These are phyloP conservation scores for Allygus modestus DNA, from an alignment of 2,888 invertebrate species.

Conservation along the genomic window DNA sequence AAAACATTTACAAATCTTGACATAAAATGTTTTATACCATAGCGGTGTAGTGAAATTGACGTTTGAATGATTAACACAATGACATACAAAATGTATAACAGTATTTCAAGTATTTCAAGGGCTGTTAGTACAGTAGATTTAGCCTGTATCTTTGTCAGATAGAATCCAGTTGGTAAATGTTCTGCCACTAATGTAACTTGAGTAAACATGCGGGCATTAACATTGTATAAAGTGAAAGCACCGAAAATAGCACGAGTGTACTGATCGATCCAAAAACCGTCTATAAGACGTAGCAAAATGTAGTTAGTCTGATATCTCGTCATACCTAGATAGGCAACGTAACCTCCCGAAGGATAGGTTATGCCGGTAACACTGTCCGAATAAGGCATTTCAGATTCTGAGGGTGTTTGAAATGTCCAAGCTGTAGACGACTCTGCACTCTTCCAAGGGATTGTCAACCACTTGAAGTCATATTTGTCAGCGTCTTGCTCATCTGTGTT, in stretches of 20 bases:
- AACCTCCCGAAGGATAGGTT: not conserved
- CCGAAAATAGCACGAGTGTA: not conserved
- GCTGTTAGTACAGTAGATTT: not conserved
- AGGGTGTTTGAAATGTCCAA: not conserved
- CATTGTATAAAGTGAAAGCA: not conserved
- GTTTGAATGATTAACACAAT: not conserved
- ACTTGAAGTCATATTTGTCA: not conserved
- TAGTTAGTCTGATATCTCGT: not conserved
- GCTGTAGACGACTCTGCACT: not conserved
- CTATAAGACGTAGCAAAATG: not conserved
- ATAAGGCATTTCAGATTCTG: not conserved
- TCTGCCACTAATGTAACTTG: not conserved
- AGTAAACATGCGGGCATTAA: not conserved
- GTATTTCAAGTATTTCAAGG: not conserved
- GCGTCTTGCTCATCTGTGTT: not conserved
- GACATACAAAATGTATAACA: not conserved
- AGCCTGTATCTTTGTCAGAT: not conserved
- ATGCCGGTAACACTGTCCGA: not conserved
- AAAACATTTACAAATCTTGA: not conserved
- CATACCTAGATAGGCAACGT: not conserved
- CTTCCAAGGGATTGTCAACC: not conserved
- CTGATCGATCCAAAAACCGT: not conserved
- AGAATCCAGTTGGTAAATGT: constrained; percentile 8
- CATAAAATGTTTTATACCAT: not conserved
- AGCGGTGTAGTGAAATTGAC: not conserved